Evolutionary conservation across 92 coral and sea anemone species (phyloP), one percentile per base, ranked within the genome.

Genomic region (Muricea muricata): DNA sequence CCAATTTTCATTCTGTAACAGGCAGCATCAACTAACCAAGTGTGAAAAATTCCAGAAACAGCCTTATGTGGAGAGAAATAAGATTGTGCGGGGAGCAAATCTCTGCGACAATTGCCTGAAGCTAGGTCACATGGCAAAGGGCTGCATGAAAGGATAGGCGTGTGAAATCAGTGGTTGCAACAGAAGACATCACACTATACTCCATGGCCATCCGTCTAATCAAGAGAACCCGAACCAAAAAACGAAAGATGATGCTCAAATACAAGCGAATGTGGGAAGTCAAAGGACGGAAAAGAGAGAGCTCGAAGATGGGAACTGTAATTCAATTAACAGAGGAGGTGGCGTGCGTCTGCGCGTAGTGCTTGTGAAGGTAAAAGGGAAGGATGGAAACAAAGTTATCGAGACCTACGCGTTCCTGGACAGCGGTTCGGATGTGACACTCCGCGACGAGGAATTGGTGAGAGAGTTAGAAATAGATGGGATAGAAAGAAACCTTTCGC

Each of bases 331-430:
- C 54, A 31, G 88, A 58, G 32, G 69, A 7, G 54, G 65, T 33
- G 71, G 23, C 1, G 87, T 83, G 9, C 47, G 85, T 54, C 77
- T 81, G 24, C 28, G 81, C 18, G 30, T 86, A 12, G 88, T 82
- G 39, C 88, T 88, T 17, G 93, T 90, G 21, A 86, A 42, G 70
- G 88, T 82, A 14, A 82, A 46, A 34, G 58, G 71, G 7, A 15
- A 3, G 35, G 85, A 65, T 24, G 46, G 24, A 3, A 61, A 30
- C 73, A 69, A 66, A 60, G 41, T 41, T 13, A 75, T 86, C 61
- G 54, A 32, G 32, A 87, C 88, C 0, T 82, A 90, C 46, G 93
- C 91, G 11, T 74, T 90, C 24, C 72, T 87, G 18, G 92, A 89
- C 37, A 80, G 24, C 31, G 85, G 92, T 17, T 86, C 90, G 4